phyloP scores from a whole-genome alignment of 1,140 invertebrate genomes.

The Drosophila nebulosa region DNA sequence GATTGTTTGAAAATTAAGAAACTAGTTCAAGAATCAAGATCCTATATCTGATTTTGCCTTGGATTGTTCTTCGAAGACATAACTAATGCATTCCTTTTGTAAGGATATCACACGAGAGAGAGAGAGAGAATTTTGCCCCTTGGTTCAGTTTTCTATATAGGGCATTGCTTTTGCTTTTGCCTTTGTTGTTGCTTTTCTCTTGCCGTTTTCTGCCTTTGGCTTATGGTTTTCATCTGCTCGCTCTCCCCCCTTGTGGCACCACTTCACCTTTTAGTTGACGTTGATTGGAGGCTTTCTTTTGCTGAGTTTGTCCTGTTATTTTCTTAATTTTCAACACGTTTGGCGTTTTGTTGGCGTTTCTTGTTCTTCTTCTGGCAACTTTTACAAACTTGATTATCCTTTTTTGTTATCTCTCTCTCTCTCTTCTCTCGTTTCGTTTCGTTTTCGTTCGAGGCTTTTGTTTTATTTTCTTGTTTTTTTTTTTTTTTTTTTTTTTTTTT shows the following conservation, averaged over 20 bases:
- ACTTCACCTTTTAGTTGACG: slow-evolving; percentile 12
- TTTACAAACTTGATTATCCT: slow-evolving; percentile 56
- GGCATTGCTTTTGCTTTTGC: not conserved
- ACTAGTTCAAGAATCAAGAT: no score
- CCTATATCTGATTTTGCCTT: no score
- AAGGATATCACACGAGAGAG: not conserved
- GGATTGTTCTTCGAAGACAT: no score
- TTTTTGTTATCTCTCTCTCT: slow-evolving; percentile 6
- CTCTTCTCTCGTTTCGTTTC: not conserved
- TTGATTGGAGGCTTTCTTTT: slow-evolving; percentile 53
- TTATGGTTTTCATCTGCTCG: not conserved
- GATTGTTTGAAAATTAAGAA: no score
- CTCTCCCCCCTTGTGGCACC: not conserved
- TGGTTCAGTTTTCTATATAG: not conserved
- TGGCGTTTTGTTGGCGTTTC: slow-evolving; percentile 13
- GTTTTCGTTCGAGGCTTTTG: slow-evolving; percentile 11
- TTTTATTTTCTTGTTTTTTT: slow-evolving; percentile 49
- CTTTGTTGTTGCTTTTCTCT: not conserved
- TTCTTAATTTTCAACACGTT: slow-evolving; percentile 79
- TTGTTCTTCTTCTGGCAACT: slow-evolving; percentile 6
- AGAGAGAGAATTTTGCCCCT: not conserved
- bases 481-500: slow-evolving; percentile 18
- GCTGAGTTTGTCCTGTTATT: slow-evolving; percentile 58
- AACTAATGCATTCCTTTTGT: no score
- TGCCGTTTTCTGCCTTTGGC: not conserved